Conservation (phyloP, 2,888 invertebrate species). For the Stenichneumon culpator region DNA sequence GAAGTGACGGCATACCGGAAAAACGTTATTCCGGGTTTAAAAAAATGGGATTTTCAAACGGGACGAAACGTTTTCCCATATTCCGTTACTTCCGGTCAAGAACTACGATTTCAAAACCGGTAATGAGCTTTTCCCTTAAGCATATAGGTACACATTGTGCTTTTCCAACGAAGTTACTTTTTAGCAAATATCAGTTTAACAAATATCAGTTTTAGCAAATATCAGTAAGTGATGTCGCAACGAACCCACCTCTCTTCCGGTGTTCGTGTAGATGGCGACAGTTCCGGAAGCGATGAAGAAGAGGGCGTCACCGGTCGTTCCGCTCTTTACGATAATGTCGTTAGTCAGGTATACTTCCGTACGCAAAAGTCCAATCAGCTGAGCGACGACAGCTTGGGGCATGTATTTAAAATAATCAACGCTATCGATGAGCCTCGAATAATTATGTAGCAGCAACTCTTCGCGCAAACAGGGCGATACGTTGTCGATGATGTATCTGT, state of each 20-base stretch:
- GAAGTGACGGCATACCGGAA: no score
- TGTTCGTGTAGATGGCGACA: constrained; percentile 84
- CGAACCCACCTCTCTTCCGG: constrained; percentile 82
- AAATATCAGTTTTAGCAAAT: no score
- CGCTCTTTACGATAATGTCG: constrained; percentile 83
- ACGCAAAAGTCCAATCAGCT: constrained; percentile 79
- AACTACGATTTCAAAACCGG: background rate
- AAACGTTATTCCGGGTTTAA: no score
- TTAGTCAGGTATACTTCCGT: constrained; percentile 83
- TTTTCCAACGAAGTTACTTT: background rate
- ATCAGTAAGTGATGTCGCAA: background rate
- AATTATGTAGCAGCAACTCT: constrained; percentile 83
- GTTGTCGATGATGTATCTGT: constrained; percentile 82
- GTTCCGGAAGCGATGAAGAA: constrained; percentile 85
- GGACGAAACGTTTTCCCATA: background rate
- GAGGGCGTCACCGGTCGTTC: constrained; percentile 80
- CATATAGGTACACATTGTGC: no score
- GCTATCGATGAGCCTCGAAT: constrained; percentile 80
- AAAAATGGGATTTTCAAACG: background rate
- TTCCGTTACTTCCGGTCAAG: background rate
- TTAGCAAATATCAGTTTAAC: background rate
- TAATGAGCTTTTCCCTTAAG: no score
- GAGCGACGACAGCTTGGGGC: constrained; percentile 78
- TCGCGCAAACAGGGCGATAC: constrained; percentile 82
- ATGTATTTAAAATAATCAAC: constrained; percentile 83